phyloP scores from a whole-genome alignment of 2,797 vertebrate genomes.

The Pangasius krempfi region DNA sequence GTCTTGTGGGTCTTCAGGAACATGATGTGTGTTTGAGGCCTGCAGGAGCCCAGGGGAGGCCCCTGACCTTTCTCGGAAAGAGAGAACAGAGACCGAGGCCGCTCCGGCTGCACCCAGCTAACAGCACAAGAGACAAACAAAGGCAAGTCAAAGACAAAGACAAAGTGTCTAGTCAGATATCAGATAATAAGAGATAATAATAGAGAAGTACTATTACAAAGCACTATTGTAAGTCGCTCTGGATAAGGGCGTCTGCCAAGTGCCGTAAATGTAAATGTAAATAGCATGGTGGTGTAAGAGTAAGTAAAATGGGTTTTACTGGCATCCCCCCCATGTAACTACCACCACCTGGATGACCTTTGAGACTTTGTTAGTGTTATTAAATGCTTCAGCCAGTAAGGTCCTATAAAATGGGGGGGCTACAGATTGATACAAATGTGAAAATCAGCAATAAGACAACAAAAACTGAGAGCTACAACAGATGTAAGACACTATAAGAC shows the following conservation, averaged over 20 bases:
- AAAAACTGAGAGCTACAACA: neutral
- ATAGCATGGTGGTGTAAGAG: neutral
- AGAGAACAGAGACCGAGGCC: constrained; percentile 69
- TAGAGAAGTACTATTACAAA: neutral
- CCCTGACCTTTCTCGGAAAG: constrained; percentile 66
- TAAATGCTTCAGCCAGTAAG: neutral
- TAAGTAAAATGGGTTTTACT: neutral
- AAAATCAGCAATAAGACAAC: neutral
- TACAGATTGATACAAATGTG: neutral
- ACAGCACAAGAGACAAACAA: neutral
- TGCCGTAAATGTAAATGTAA: too few species aligned
- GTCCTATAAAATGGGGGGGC: too few species aligned
- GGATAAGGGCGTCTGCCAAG: too few species aligned
- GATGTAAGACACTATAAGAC: neutral
- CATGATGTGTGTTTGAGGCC: constrained; percentile 80
- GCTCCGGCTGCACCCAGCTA: constrained; percentile 69
- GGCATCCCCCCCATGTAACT: neutral
- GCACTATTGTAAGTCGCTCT: too few species aligned
- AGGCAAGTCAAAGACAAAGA: too few species aligned
- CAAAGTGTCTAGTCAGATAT: neutral
- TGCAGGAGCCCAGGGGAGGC: constrained; percentile 75
- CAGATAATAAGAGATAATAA: neutral
- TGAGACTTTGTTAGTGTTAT: neutral
- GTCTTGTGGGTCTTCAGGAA: constrained; percentile 97
- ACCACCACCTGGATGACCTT: neutral